Conservation (phyloP, 2,113 vertebrate species). For the Catharus fuscescens region DNA sequence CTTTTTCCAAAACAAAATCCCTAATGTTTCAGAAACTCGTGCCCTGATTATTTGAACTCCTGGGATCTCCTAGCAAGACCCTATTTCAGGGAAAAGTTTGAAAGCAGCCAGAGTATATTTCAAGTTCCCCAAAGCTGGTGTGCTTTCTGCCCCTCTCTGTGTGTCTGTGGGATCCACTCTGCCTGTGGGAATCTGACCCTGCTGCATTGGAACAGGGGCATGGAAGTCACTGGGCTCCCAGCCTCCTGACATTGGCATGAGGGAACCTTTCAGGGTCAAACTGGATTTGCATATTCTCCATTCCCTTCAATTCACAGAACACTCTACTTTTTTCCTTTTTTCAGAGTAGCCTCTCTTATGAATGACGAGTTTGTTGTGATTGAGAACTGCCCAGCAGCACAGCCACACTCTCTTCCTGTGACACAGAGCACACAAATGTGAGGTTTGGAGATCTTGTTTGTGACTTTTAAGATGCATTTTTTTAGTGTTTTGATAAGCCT, state of each 20-base stretch:
- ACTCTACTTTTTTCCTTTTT: not conserved
- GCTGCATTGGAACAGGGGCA: not conserved
- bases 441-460: not conserved
- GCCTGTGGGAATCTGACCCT: not conserved
- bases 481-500: not conserved
- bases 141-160: not conserved
- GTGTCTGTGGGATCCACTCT: not conserved
- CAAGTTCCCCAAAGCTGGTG: not conserved
- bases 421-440: rapidly evolving
- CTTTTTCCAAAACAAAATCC: not conserved
- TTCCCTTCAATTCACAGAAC: not conserved
- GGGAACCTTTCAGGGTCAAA: not conserved
- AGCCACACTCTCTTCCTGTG: not conserved
- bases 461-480: not conserved
- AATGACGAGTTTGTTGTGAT: not conserved
- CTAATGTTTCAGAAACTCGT: not conserved
- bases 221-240: not conserved
- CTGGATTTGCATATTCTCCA: not conserved
- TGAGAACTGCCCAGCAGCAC: not conserved
- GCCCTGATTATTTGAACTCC: not conserved
- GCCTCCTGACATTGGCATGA: not conserved
- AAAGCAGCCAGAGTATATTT: not conserved
- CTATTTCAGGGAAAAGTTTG: not conserved
- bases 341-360: not conserved
- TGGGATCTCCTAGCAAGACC: not conserved